Conservation (phyloP, 2,888 invertebrate species). For the Hetaerina titia region DNA sequence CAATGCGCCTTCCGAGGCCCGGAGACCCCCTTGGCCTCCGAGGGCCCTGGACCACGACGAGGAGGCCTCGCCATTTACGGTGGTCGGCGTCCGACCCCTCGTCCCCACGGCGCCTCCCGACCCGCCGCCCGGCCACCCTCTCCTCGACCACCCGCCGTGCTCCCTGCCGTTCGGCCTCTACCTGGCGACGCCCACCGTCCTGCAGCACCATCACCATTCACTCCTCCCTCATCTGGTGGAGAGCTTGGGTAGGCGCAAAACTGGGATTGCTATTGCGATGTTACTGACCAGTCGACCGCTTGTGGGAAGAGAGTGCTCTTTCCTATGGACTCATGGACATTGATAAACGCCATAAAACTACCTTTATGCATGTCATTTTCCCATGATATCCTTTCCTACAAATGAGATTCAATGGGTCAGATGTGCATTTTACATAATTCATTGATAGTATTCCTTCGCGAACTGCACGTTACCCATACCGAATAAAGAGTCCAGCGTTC, state of each 20-base stretch:
- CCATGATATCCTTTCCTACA: no score
- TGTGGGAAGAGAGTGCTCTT: not conserved
- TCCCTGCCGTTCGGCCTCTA: not conserved
- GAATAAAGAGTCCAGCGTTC: no score
- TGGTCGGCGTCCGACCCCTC: conserved; percentile 26
- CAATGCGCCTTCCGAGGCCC: not conserved
- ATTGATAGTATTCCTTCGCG: no score
- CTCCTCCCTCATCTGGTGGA: not conserved
- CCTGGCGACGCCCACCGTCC: not conserved
- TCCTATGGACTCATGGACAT: no score
- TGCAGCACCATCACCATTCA: not conserved
- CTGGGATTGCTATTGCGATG: no score
- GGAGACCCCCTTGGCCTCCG: conserved; percentile 2
- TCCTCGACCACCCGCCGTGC: not conserved
- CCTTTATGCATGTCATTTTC: no score
- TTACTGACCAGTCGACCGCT: not conserved
- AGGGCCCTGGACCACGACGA: conserved; percentile 32
- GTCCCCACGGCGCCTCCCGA: not conserved
- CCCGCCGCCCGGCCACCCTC: not conserved
- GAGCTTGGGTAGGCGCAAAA: not conserved
- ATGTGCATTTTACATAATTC: not conserved
- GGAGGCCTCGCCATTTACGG: conserved; percentile 44
- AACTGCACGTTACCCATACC: no score
- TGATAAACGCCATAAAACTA: no score
- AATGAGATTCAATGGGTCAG: no score